A percentile compares a stretch with the other conserved stretches of the same genome.
These are phyloP conservation scores for Pyrocephalus nanus DNA, from an alignment of 2,797 vertebrate genomes.

Conservation along the genomic window DNA sequence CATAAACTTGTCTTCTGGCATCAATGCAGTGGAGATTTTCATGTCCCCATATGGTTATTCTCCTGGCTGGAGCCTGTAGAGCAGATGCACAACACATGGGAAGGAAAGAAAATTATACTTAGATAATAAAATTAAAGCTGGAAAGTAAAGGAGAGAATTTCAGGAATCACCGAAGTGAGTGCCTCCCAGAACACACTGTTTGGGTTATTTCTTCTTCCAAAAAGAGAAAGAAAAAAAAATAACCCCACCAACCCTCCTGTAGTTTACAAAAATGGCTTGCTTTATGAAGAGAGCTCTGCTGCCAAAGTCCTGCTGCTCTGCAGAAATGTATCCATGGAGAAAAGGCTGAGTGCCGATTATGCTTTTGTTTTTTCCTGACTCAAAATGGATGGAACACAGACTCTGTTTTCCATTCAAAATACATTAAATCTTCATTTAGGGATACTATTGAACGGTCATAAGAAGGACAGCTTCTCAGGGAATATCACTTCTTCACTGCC, in stretches of 20 bases:
- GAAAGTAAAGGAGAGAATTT: slow-evolving; percentile 39
- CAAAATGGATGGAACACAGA: slow-evolving; percentile 41
- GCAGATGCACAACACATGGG: slow-evolving; percentile 68
- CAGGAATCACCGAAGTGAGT: slow-evolving; percentile 17
- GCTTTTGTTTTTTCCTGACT: slow-evolving; percentile 46
- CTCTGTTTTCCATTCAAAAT: slow-evolving; percentile 66
- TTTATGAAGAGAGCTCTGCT: slow-evolving; percentile 34
- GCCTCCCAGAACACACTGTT: slow-evolving; percentile 1
- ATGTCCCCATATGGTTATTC: slow-evolving; percentile 61
- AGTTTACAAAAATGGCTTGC: slow-evolving; percentile 25
- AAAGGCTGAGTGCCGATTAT: neutral
- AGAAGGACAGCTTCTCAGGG: slow-evolving; percentile 65
- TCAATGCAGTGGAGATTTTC: slow-evolving; percentile 52
- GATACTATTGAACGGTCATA: slow-evolving; percentile 52
- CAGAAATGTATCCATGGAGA: slow-evolving; percentile 47
- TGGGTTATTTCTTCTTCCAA: neutral
- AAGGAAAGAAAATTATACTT: slow-evolving; percentile 38
- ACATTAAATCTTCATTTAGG: slow-evolving; percentile 69
- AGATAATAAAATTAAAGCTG: slow-evolving; percentile 23
- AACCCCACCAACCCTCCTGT: neutral
- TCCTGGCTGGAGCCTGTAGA: slow-evolving; percentile 45
- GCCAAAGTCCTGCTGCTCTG: slow-evolving; percentile 42
- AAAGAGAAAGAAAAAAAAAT: neutral
- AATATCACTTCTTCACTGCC: slow-evolving; percentile 59
- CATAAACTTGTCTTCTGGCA: slow-evolving; percentile 64